A percentile compares a stretch with the other conserved stretches of the same genome.
phyloP scores from a whole-genome alignment of 2,888 invertebrate genomes.

The Calameuta pallipes region DNA sequence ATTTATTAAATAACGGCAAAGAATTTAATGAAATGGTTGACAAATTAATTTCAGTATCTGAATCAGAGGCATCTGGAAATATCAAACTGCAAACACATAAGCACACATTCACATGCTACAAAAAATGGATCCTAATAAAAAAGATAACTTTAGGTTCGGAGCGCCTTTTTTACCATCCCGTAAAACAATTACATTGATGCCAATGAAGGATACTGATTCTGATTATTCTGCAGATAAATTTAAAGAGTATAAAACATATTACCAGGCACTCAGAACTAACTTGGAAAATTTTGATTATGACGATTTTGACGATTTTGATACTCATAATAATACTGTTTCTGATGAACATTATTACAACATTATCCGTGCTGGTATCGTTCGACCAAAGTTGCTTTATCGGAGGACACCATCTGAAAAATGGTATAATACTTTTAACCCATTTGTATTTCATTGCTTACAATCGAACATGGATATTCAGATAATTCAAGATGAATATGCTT shows the following conservation, averaged over 20 bases:
- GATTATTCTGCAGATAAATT: not conserved
- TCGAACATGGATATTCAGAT: slow-evolving; percentile 62
- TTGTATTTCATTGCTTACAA: slow-evolving; percentile 46
- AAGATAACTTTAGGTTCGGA: slow-evolving; percentile 47
- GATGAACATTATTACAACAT: slow-evolving; percentile 46
- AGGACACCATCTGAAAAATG: slow-evolving; percentile 56
- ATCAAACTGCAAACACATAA: slow-evolving; percentile 46
- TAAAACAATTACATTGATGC: slow-evolving; percentile 40
- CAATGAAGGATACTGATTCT: slow-evolving; percentile 29
- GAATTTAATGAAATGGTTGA: slow-evolving; percentile 5
- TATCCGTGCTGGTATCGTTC: slow-evolving; percentile 47
- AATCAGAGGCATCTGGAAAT: slow-evolving; percentile 38
- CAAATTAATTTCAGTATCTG: slow-evolving; percentile 25
- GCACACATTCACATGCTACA: slow-evolving; percentile 48
- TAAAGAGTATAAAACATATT: slow-evolving; percentile 9
- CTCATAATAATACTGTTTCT: slow-evolving; percentile 43
- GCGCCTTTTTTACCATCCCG: slow-evolving; percentile 49
- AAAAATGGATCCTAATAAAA: slow-evolving; percentile 38
- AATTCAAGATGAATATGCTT: slow-evolving; percentile 61
- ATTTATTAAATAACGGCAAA: not conserved
- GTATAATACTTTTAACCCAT: slow-evolving; percentile 62
- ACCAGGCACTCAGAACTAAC: slow-evolving; percentile 38
- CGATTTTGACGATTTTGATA: slow-evolving; percentile 42
- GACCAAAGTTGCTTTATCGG: slow-evolving; percentile 56
- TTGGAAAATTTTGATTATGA: slow-evolving; percentile 46